Base-by-base conservation (phyloP, 2,113 vertebrate genomes). In the Nicator chloris region DNA sequence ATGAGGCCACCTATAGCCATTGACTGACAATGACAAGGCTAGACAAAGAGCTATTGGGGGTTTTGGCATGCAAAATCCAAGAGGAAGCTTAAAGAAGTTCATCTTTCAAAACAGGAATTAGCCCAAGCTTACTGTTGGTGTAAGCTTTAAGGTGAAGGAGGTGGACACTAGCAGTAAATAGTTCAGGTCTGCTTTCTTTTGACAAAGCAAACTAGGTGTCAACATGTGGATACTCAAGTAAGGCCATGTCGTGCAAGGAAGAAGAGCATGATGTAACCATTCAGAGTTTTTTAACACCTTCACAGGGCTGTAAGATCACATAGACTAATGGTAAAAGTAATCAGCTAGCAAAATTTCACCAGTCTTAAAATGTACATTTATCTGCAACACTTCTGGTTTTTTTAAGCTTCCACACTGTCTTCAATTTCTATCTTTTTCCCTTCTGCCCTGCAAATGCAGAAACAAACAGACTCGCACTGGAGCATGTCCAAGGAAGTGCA, bases 21-120 rank as follows among this genome's bases (percentile, higher is more conserved):
- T 84, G 35, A 28, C 66, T 54, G 77, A 95, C 95, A 97, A 73
- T 64, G 54, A 90, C 31, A 88, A 64, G 33, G 78, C 84, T 72
- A 68, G 26, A 95, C 72, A 70, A 79, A 33, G 40, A 78, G n/a
- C 54, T 61, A 56, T 8, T 35, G 53, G 35, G 5, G 18, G 33
- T 79, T 95, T 75, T 68, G 42, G 16, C 57, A 59, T 15, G 49
- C 19, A 87, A 82, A 87, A 85, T 35, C 20, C 35, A 75, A 75
- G 56, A 68, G 35, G 13, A 50, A 39, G 27, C 27, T 40, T 63
- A 30, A 63, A 61, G 17, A 28, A 40, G 37, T 63, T 30, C 18
- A 40, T 30, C 19, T 63, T 40, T 63, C 60, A 42, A 30, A 63
- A 40, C 27, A 40, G 18, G 8, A 40, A 40, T 40, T 27, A 63